phyloP scores from a whole-genome alignment of 2,888 invertebrate species.

The Aproaerema taeniolella region DNA sequence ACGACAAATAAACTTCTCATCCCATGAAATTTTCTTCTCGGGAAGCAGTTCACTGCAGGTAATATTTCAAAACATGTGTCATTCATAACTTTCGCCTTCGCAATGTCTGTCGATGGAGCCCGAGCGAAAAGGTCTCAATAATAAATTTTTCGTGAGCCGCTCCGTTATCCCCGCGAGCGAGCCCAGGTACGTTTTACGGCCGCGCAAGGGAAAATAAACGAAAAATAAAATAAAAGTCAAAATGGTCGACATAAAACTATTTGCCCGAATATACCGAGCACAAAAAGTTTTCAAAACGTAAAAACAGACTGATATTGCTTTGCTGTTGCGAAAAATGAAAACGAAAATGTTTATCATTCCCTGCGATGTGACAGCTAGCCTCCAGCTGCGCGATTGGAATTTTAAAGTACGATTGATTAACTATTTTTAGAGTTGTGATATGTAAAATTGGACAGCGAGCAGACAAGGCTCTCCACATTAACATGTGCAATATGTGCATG shows the following conservation, averaged over 20 bases:
- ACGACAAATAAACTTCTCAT: constrained; percentile 76
- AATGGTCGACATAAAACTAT: constrained; percentile 74
- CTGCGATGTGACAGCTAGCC: constrained; percentile 8
- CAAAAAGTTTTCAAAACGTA: constrained; percentile 52
- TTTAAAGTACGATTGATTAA: too few species aligned
- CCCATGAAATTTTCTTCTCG: constrained; percentile 66
- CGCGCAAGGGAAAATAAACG: constrained; percentile 75
- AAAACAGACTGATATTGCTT: constrained; percentile 33
- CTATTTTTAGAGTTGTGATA: too few species aligned
- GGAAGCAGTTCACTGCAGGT: constrained; percentile 71
- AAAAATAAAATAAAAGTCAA: constrained; percentile 78
- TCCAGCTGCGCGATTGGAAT: constrained; percentile 5
- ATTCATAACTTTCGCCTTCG: constrained; percentile 77
- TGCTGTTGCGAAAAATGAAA: constrained; percentile 33
- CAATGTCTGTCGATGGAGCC: constrained; percentile 76
- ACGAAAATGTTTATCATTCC: constrained; percentile 21
- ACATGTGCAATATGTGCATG: too few species aligned
- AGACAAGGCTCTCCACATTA: too few species aligned
- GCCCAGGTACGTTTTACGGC: constrained; percentile 75
- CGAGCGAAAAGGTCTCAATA: constrained; percentile 75
- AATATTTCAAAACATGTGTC: constrained; percentile 78
- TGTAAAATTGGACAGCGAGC: too few species aligned
- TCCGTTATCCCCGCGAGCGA: constrained; percentile 70
- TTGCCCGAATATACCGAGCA: constrained; percentile 57
- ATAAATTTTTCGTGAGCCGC: constrained; percentile 75